phyloP scores from a whole-genome alignment of 1,140 invertebrate genomes.

The Panulirus ornatus region DNA sequence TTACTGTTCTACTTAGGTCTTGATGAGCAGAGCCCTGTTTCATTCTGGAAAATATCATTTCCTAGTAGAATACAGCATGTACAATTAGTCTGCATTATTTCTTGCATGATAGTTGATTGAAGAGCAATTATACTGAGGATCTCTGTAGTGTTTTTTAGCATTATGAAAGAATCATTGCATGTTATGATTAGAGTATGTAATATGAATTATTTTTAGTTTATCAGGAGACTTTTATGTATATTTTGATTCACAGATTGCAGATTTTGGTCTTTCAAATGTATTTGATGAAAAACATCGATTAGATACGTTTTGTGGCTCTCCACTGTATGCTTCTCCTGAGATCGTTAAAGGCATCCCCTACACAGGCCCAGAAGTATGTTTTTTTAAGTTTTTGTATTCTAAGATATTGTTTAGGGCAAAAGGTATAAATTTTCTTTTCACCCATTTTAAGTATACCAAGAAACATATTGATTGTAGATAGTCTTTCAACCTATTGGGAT shows the following conservation, averaged over 20 bases:
- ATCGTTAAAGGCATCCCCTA: conserved; percentile 99
- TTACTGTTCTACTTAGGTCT: no score
- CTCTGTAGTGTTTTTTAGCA: background rate
- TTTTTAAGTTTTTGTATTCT: background rate
- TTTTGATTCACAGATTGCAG: conserved; percentile 88
- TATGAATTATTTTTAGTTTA: background rate
- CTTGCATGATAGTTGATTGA: no score
- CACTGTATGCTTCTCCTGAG: conserved; percentile 98
- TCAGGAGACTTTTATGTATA: background rate
- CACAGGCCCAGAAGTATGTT: conserved; percentile 92
- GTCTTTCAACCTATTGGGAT: no score
- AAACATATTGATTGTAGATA: no score
- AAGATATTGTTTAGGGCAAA: no score
- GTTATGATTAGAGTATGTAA: background rate
- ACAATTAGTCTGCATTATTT: no score
- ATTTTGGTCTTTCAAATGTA: conserved; percentile 99
- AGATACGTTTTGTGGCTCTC: conserved; percentile 98
- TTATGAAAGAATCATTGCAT: background rate
- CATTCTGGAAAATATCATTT: no score
- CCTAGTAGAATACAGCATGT: no score
- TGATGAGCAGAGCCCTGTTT: no score
- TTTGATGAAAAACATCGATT: conserved; percentile 93
- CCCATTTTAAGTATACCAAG: no score
- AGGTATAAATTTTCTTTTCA: no score
- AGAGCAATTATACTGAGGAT: no score